Evolutionary conservation across 92 coral and sea anemone species (phyloP), one percentile per base, ranked within the genome.

Genomic region (Actinernus sp.): DNA sequence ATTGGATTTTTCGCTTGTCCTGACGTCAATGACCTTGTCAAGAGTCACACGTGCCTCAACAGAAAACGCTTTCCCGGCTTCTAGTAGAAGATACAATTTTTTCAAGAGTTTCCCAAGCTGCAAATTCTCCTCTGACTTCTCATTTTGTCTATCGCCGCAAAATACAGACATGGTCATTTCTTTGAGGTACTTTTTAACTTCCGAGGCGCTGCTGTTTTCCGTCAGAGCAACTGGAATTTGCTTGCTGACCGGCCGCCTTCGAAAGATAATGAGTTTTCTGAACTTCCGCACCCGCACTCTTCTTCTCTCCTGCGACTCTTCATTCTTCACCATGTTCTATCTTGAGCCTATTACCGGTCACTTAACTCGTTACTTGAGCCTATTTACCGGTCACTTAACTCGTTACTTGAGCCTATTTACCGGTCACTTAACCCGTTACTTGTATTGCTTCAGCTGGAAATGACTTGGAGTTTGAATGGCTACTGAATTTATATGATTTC

Each of bases 31-130:
- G 22, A 78, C 39, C 53, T 78, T 51, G 14, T 59, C 61, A 16
- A 78, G 13, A 44, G 39, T 39, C 8, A 49, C 47, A 4, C 30
- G 28, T 14, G 85, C 70, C 41, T 68, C 85, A 4, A 3, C 18
- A 1, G 85, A 55, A 38, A 30, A 45, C 9, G 76, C 78, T 59
- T 49, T 68, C 26, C 58, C 78, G n/a, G 56, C 50, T 59, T 78
- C 63, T 18, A 78, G 43, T 4, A 78, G 68, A 26, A 38, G 31
- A 36, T 57, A 37, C 14, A 78, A 32, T 37, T 68, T 46, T 40
- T 38, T 78, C 55, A 78, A 30, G n/a, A 68, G 21, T 18, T 57
- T 24, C 17, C 85, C 85, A 0, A 78, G 63, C 0, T 63, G 38
- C 11, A 31, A 25, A 0, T 28, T 53, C 60, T 25, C 19, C 60